A percentile compares a stretch with the other conserved stretches of the same genome.
Evolutionary conservation across 2,797 vertebrate genomes (phyloP).

Genomic region (Clarias platycephalus): DNA sequence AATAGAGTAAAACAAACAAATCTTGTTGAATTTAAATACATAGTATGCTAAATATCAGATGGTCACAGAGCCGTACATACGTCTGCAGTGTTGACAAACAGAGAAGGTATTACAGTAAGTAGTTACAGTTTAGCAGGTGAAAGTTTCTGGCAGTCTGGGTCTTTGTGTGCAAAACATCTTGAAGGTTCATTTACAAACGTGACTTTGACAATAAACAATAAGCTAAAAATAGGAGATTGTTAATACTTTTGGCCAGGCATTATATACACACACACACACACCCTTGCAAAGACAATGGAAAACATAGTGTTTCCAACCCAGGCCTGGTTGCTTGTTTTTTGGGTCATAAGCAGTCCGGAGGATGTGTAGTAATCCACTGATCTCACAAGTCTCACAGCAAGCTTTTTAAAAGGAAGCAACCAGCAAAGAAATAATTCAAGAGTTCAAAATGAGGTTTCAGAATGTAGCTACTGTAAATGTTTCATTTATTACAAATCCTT

Average conservation of each 20-base stretch:
- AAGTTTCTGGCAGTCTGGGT: conserved; percentile 37
- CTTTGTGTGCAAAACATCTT: conserved; percentile 62
- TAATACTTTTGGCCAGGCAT: conserved; percentile 55
- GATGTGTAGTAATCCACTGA: neutral
- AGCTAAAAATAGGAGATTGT: conserved; percentile 72
- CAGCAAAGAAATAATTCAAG: neutral
- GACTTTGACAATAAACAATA: conserved; percentile 77
- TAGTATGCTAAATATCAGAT: neutral
- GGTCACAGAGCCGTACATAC: neutral
- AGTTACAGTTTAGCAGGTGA: neutral
- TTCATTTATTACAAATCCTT: neutral
- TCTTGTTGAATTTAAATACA: neutral
- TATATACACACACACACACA: conserved; percentile 43
- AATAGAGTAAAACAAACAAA: neutral
- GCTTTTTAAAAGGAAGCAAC: neutral
- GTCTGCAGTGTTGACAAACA: neutral
- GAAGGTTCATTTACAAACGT: conserved; percentile 59
- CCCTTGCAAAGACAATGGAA: conserved; percentile 62
- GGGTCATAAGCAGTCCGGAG: conserved; percentile 15
- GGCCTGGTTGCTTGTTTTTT: conserved; percentile 30
- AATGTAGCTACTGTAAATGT: neutral
- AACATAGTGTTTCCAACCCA: conserved; percentile 40
- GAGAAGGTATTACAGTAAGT: neutral
- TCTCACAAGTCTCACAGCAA: neutral
- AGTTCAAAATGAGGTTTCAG: neutral